Percentiles rank a stretch among this genome's conserved stretches.
Evolutionary conservation across 92 coral and sea anemone species (phyloP).

Genomic region (Metridium senile): DNA sequence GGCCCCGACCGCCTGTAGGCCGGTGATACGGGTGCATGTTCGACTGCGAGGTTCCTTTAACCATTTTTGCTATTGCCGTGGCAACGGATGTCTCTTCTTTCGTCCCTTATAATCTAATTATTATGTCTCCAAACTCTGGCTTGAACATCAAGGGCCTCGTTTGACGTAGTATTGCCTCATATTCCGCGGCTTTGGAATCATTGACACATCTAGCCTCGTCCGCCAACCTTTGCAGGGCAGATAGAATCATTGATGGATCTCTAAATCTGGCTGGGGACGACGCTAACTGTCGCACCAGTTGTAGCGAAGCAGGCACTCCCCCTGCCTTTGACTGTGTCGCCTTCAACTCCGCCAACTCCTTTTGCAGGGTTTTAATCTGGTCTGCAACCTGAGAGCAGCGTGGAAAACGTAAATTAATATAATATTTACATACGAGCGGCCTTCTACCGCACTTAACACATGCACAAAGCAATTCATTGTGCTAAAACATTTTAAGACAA

Average conservation of each 20-base stretch:
- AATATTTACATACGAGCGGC: no score
- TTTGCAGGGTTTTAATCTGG: no score
- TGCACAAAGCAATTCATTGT: no score
- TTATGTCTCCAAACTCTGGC: conserved; percentile 43
- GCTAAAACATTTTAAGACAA: no score
- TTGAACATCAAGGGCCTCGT: conserved; percentile 35
- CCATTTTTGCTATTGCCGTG: conserved; percentile 33
- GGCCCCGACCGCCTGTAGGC: conserved; percentile 25
- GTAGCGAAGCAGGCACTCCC: conserved; percentile 41
- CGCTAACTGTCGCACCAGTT: conserved; percentile 28
- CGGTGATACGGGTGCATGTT: conserved; percentile 27
- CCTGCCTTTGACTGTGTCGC: no score
- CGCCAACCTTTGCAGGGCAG: conserved; percentile 36
- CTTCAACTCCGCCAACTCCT: no score
- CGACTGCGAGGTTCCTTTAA: conserved; percentile 3
- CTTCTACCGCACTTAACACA: no score
- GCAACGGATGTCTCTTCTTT: conserved; percentile 29
- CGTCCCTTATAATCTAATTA: conserved; percentile 33
- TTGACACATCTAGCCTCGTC: conserved; percentile 42
- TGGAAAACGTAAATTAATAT: no score
- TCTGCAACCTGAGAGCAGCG: no score
- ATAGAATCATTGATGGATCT: conserved; percentile 32
- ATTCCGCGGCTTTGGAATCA: conserved; percentile 41
- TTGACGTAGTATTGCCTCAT: conserved; percentile 42
- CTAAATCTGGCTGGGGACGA: conserved; percentile 19